Evolutionary conservation across 1,140 invertebrate species (phyloP).

Genomic region (Philaenus spumarius): DNA sequence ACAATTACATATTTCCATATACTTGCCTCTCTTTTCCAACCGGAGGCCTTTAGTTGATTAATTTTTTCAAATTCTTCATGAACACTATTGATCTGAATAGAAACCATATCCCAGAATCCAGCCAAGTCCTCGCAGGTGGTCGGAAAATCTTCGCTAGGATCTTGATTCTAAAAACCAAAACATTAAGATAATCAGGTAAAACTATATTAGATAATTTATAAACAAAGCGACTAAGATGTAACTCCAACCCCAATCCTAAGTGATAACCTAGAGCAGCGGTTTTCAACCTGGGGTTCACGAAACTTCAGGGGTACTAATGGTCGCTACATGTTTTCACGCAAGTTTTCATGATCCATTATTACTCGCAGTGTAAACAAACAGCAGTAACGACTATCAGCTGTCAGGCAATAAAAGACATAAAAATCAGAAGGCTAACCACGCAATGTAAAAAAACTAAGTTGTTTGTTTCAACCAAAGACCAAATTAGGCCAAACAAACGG

Average conservation of each 20-base stretch:
- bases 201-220: background rate
- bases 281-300: too few species aligned
- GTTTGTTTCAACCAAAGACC: too few species aligned
- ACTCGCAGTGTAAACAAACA: too few species aligned
- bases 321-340: too few species aligned
- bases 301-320: too few species aligned
- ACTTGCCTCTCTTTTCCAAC: slow-evolving; percentile 47
- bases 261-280: background rate
- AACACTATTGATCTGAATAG: slow-evolving; percentile 78
- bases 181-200: slow-evolving; percentile 17
- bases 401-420: too few species aligned
- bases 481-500: too few species aligned
- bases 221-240: background rate
- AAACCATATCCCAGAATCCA: slow-evolving; percentile 97
- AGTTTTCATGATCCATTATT: too few species aligned
- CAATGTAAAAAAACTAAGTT: too few species aligned
- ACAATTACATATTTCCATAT: too few species aligned
- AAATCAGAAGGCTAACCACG: too few species aligned
- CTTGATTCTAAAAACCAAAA: slow-evolving; percentile 52
- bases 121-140: slow-evolving; percentile 84
- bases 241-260: background rate
- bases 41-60: slow-evolving; percentile 55
- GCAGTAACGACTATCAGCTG: too few species aligned
- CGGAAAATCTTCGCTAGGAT: slow-evolving; percentile 71
- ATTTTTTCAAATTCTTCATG: slow-evolving; percentile 73